Base-by-base conservation (phyloP, 2,888 invertebrate species). In the Chalcis sispes region DNA sequence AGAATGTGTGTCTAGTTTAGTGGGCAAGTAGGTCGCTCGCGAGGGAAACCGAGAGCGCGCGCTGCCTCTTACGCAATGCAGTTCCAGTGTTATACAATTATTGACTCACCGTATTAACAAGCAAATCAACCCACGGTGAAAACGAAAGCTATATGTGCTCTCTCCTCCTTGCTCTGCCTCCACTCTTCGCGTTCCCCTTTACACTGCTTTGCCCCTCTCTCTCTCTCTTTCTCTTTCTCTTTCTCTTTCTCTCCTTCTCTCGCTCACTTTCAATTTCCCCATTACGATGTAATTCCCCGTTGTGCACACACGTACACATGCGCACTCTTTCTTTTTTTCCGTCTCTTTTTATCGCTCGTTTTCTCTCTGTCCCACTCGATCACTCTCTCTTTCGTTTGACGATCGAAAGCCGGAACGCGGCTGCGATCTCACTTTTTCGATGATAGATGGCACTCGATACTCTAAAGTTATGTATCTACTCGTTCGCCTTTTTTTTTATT, bases 1-100 rank as follows among this genome's bases (percentile, higher is more conserved):
- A 88, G 86, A 88, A 89, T 87, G 87, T 89, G 83, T 88, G 89
- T 89, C 89, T 89, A 89, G 89, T 88, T 88, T 88, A 88, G 85
- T 88, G 86, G 88, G 88, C 88, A 88, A 88, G 88, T 88, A 86
- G 88, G 88, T 88, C 88, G 87, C 85, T 87, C 85, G 84, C 85
- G 84, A 85, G 87, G 85, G 87, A 87, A 88, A 88, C 84, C 84
- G 83, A 84, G 70, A 2, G 42, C 2, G 42, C 15, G 27, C 82
- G 80, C 82, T 69, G 79, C 73, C 77, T 13, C 80, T 88, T 88
- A 86, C 86, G 88, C 88, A 88, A 88, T 83, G 81, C 82, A 83
- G 84, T 85, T 87, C 86, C 88, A 87, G 85, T 85, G 87, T 88
- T 88, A 88, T 88, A 88, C 88, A 88, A 88, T 87, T 88, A 87